These are phyloP conservation scores for Potamarius usumacintae DNA, from an alignment of 2,113 vertebrate genomes.

Conservation along the genomic window DNA sequence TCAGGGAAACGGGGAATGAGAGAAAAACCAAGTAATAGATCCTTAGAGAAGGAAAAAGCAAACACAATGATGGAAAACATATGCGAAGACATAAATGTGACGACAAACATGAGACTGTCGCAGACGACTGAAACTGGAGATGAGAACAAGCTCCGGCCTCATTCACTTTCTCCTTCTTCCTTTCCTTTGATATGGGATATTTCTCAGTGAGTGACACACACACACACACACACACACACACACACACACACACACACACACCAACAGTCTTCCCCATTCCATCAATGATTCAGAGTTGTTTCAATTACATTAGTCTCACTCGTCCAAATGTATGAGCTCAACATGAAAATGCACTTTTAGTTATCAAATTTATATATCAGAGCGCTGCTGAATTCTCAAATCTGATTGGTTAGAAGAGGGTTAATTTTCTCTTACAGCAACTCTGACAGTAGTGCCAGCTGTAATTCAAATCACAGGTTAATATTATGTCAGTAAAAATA, in stretches of 20 bases:
- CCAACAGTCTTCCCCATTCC: not conserved
- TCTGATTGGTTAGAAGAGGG: not conserved
- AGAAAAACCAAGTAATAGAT: not conserved
- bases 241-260: not conserved
- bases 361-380: not conserved
- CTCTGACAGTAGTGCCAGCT: not conserved
- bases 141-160: not conserved
- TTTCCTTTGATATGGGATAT: constrained; percentile 32
- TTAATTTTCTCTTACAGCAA: not conserved
- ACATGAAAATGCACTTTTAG: not conserved
- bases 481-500: not conserved
- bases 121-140: not conserved
- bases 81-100: constrained; percentile 15
- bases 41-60: not conserved
- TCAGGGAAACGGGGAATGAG: not conserved
- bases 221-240: not conserved
- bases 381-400: not conserved
- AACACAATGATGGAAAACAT: constrained; percentile 6
- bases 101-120: constrained; percentile 19
- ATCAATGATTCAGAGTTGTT: not conserved
- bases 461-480: not conserved
- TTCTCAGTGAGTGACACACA: not conserved
- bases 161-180: constrained; percentile 2
- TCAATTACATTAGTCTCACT: not conserved
- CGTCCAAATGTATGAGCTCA: not conserved